A percentile compares a stretch with the other conserved stretches of the same genome.
Evolutionary conservation across 2,888 invertebrate species (phyloP).

Genomic region (Tipula lateralis): DNA sequence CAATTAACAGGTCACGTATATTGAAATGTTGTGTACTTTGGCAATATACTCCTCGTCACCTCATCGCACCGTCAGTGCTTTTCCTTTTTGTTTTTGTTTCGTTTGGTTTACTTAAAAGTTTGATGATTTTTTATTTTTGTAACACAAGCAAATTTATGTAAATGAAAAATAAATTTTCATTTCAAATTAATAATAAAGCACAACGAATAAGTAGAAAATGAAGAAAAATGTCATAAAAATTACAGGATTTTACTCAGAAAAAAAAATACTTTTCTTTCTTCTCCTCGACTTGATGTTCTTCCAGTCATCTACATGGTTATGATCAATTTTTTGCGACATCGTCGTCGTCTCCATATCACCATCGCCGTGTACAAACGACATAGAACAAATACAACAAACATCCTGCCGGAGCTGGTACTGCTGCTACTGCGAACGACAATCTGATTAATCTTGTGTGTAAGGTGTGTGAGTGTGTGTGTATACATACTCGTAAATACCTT

Average conservation of each 20-base stretch:
- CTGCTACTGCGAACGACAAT: background rate
- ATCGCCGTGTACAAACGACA: background rate
- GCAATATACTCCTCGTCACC: background rate
- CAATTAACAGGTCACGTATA: slow-evolving; percentile 24
- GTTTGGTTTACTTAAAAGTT: background rate
- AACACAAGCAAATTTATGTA: background rate
- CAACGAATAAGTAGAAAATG: background rate
- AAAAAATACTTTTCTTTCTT: background rate
- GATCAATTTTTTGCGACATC: background rate
- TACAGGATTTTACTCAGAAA: background rate
- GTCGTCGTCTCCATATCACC: background rate
- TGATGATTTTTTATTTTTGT: background rate
- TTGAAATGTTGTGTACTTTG: background rate
- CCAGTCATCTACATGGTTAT: background rate
- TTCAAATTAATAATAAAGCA: slow-evolving; percentile 11
- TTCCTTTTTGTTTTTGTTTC: no score
- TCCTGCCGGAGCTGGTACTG: background rate
- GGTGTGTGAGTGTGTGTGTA: background rate
- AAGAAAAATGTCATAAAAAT: slow-evolving; percentile 4
- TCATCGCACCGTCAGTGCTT: background rate
- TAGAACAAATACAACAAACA: background rate
- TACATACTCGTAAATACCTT: no score
- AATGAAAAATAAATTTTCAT: background rate
- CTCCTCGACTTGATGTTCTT: background rate
- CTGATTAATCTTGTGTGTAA: background rate